These are phyloP conservation scores for Nemurella pictetii DNA, from an alignment of 2,888 invertebrate genomes.

Conservation along the genomic window DNA sequence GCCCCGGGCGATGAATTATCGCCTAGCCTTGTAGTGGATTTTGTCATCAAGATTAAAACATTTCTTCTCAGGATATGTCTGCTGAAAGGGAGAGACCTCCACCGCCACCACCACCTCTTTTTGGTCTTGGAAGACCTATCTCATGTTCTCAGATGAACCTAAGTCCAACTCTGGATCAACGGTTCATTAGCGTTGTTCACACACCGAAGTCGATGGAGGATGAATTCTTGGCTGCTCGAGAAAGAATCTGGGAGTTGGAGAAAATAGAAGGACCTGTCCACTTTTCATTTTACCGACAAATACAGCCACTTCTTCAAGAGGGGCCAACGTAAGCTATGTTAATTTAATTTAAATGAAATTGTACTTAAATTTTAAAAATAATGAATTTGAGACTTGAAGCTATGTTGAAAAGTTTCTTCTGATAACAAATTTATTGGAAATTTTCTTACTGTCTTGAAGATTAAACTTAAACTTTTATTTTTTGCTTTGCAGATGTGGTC, in stretches of 20 bases:
- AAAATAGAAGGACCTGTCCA: constrained; percentile 34
- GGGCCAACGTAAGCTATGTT: constrained; percentile 42
- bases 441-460: not conserved
- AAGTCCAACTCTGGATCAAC: not conserved
- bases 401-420: no score
- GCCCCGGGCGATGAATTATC: no score
- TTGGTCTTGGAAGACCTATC: not conserved
- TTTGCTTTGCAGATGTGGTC: constrained; percentile 69
- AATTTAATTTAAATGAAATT: no score
- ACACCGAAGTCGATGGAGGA: constrained; percentile 31
- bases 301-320: constrained; percentile 41
- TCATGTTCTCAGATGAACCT: not conserved
- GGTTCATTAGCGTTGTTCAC: not conserved
- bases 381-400: no score
- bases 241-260: constrained; percentile 35
- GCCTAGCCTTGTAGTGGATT: no score
- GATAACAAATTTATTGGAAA: not conserved
- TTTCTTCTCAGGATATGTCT: constrained; percentile 14
- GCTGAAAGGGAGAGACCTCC: constrained; percentile 16
- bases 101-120: constrained; percentile 2
- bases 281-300: constrained; percentile 38
- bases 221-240: constrained; percentile 33
- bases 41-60: no score
- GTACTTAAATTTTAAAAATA: no score
- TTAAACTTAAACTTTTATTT: not conserved